phyloP scores from a whole-genome alignment of 2,113 vertebrate species.

The Hippocampus guttulatus region DNA sequence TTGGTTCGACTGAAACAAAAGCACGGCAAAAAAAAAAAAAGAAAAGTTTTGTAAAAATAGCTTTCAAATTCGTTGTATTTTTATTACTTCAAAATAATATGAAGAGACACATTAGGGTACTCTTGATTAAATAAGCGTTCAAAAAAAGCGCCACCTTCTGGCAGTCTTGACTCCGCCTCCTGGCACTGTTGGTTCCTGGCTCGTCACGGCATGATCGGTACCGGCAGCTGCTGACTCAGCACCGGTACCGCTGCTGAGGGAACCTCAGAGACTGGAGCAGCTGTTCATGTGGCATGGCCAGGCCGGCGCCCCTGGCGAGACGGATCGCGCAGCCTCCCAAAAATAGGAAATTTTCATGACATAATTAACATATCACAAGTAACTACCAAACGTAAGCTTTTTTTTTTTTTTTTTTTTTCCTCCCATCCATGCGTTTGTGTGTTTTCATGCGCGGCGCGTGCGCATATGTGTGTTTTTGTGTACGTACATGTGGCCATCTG shows the following conservation, averaged over 20 bases:
- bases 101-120: no score
- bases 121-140: no score
- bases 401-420: background rate
- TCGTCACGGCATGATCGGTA: conserved; percentile 22
- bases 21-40: no score
- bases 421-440: background rate
- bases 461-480: background rate
- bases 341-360: background rate
- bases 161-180: conserved; percentile 10
- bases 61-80: no score
- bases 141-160: background rate
- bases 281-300: background rate
- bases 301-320: background rate
- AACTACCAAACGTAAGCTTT: background rate
- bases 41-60: no score
- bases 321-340: background rate
- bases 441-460: background rate
- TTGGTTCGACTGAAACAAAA: no score
- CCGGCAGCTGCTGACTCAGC: conserved; percentile 44
- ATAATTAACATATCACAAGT: background rate
- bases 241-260: background rate
- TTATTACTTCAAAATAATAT: no score
- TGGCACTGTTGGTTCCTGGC: conserved; percentile 24
- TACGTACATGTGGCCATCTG: background rate
- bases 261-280: background rate